Base-by-base conservation (phyloP, 2,888 invertebrate species). In the Drosophila meridionalis region DNA sequence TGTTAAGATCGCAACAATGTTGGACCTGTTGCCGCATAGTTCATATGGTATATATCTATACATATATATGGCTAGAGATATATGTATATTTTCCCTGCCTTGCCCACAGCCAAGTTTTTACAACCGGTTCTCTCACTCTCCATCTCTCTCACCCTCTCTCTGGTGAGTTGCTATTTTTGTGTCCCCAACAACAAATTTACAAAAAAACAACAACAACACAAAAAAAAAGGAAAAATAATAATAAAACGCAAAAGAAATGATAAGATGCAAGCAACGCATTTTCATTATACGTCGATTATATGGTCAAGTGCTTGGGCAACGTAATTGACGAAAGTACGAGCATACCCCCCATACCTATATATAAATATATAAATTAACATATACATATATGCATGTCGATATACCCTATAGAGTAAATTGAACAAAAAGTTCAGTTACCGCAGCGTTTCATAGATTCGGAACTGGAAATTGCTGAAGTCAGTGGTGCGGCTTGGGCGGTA, bases 1-100 rank as follows among this genome's bases (percentile, higher is more conserved):
- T 63, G 69, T 48, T 61, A 64, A 68, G 64, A 47, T 77, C 57
- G 77, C 73, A 65, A 68, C 76, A 80, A 67, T 76, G 76, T 59
- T 59, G 70, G 74, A 83, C 81, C 85, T 83, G 83, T 86, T 86
- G 88, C 80, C 70, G 83, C 81, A 79, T 86, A 86, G 86, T 80
- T 85, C 53, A 47, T 50, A 50, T 20, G n/a, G 5, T 52, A 52
- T 52, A 50, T 32, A 20, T 32, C 34, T 34, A 52, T 34, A 34
- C 34, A 34, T 34, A 14, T 28, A 14, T 14, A 48, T 30, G 30
- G 14, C 14, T 48, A 8, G 14, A 14, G 32, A 11, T 20, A 52
- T 52, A 34, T 52, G 52, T 30, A 55, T 80, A 67, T 87, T 70
- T 73, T 69, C 65, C 81, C 71, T 73, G 76, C 48, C 66, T 73